Evolutionary conservation across 1,140 invertebrate species (phyloP).

Genomic region (Calosoma granatense): DNA sequence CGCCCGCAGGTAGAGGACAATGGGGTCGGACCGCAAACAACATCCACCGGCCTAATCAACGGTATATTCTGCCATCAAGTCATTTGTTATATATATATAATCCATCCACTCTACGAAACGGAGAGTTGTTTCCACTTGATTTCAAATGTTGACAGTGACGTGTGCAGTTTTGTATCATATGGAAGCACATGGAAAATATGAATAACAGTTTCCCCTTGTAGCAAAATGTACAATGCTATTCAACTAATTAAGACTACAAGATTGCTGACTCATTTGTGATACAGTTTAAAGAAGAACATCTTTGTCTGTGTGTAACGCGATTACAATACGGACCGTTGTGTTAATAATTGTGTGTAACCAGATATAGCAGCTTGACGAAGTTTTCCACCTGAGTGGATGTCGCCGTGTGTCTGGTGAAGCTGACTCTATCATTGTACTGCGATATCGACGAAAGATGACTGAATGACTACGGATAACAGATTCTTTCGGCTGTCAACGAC

Average conservation of each 20-base stretch:
- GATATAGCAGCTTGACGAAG: neutral
- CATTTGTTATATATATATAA: neutral
- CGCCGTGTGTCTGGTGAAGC: neutral
- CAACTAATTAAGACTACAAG: no score
- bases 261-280: no score
- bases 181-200: no score
- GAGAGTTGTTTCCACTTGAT: no score
- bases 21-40: constrained; percentile 4
- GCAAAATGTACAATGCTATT: no score
- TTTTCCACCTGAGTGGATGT: neutral
- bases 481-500: neutral
- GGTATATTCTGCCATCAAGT: neutral
- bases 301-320: no score
- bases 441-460: neutral
- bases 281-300: no score
- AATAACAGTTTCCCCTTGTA: no score
- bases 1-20: constrained; percentile 4
- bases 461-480: neutral
- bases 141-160: no score
- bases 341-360: neutral
- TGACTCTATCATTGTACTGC: neutral
- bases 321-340: no score
- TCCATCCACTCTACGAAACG: no score
- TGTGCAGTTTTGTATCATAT: no score
- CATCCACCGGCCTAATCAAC: neutral